A percentile compares a stretch with the other conserved stretches of the same genome.
Evolutionary conservation across 2,888 invertebrate species (phyloP).

Genomic region (Heteromurus nitidus): DNA sequence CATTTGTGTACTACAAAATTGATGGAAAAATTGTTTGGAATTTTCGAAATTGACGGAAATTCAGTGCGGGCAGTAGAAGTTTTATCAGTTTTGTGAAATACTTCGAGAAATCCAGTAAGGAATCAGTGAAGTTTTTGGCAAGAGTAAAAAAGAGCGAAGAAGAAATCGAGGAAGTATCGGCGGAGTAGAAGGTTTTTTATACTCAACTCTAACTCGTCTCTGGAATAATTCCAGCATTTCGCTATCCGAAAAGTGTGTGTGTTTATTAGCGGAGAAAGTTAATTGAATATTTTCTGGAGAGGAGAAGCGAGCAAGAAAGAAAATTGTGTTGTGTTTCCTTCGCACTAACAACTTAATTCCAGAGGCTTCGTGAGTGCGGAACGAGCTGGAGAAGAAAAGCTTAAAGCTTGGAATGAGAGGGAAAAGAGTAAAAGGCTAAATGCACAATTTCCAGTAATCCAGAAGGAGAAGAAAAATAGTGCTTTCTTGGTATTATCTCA

Average conservation of each 20-base stretch:
- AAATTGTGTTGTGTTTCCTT: neutral
- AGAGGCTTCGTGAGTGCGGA: too few relatives aligned
- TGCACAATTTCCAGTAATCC: too few relatives aligned
- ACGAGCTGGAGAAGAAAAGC: slow-evolving; percentile 31
- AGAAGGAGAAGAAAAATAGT: too few relatives aligned
- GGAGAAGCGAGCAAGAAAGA: neutral
- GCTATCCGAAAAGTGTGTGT: neutral
- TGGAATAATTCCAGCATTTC: neutral
- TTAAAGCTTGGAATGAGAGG: too few relatives aligned
- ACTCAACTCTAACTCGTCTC: too few relatives aligned
- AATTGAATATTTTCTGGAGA: neutral
- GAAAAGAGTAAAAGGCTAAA: too few relatives aligned
- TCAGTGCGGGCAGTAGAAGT: neutral
- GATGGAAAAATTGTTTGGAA: neutral
- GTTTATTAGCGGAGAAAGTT: neutral
- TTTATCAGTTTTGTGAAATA: neutral
- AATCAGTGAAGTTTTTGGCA: neutral
- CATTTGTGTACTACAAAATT: slow-evolving; percentile 5
- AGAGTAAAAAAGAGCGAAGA: neutral
- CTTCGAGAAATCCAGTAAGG: neutral
- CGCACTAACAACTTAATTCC: too few relatives aligned
- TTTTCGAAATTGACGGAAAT: neutral
- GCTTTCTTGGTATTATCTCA: too few relatives aligned
- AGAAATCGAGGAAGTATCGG: too few relatives aligned
- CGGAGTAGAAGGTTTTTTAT: too few relatives aligned